Evolutionary conservation across 1,140 invertebrate species (phyloP), one percentile per base, ranked within the genome.

Genomic region (Leucophenga varia): DNA sequence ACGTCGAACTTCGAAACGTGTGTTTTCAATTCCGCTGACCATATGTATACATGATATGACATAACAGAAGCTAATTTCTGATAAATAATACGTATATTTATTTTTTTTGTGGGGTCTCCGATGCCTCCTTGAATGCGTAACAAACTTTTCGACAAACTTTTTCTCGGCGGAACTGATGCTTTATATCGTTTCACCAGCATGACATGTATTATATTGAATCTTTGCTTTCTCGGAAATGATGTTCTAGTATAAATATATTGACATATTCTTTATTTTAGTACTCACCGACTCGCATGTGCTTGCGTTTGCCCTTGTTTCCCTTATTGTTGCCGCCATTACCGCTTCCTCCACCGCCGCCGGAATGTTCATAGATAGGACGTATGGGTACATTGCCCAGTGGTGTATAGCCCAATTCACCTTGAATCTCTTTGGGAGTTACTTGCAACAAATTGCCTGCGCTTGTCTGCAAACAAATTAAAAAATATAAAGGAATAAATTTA

Each of bases 351-450:
- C 8, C 32, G 10, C 22, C 38, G 13, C 47, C 49, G 3, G 19
- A 28, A 18, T 55, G 47, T 20, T 73, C 67, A 9, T 68, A 55
- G 4, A 36, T n/a, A 6, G 53, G 43, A 30, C 60, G 57, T 9
- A 55, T 52, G 16, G 72, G 72, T 18, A 74, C 60, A 39, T 51
- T 57, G 13, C 72, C 73, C n/a, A 75, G 31, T 0, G 68, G 59
- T 6, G 55, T 41, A 6, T 55, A 50, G 2, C 61, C 55, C 3
- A 49, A 45, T 14, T 77, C 76, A 18, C 80, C 81, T 4, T 81
- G 80, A 17, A 87, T 86, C 64, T 89, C 85, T 57, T 85, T 82
- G 0, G 90, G 89, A 46, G 84, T 82, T 0, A 93, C 90, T 43
- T 82, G 82, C 25, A 92, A 69, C 50, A 86, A 76, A 39, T 82